phyloP scores from a whole-genome alignment of 2,888 invertebrate genomes.

The Lordiphosa andalusiaca region DNA sequence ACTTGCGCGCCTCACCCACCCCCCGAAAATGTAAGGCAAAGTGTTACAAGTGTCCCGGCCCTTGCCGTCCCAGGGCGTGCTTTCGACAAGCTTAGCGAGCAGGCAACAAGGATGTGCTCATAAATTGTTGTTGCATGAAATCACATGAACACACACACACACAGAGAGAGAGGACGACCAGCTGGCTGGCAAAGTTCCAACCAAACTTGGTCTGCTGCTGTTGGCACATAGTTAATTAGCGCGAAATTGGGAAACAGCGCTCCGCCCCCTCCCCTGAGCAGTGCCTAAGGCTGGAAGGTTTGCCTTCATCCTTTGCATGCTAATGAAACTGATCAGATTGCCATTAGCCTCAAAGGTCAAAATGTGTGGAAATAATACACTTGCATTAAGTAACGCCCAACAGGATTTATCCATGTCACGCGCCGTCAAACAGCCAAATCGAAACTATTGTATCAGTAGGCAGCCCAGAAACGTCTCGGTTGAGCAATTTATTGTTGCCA shows the following conservation, averaged over 20 bases:
- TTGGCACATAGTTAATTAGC: slow-evolving; percentile 73
- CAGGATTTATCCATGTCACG: slow-evolving; percentile 69
- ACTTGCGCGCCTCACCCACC: slow-evolving; percentile 14
- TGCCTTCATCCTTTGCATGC: slow-evolving; percentile 47
- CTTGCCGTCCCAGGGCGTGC: slow-evolving; percentile 31
- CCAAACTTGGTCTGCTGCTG: slow-evolving; percentile 38
- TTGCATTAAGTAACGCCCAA: slow-evolving; percentile 55
- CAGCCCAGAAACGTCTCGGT: slow-evolving; percentile 1
- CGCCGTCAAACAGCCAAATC: slow-evolving; percentile 35
- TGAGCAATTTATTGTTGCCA: slow-evolving; percentile 28
- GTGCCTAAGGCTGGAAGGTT: neutral
- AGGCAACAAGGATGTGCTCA: slow-evolving; percentile 54
- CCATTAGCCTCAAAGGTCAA: slow-evolving; percentile 59
- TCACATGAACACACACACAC: slow-evolving; percentile 50
- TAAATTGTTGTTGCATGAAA: slow-evolving; percentile 71
- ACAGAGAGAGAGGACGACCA: slow-evolving; percentile 6
- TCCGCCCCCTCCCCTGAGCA: neutral
- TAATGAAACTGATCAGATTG: slow-evolving; percentile 65
- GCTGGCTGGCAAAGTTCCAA: slow-evolving; percentile 61
- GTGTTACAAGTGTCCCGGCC: slow-evolving; percentile 47
- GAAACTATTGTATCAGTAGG: slow-evolving; percentile 14
- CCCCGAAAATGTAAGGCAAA: slow-evolving; percentile 55
- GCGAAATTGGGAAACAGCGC: slow-evolving; percentile 50
- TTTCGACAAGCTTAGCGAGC: slow-evolving; percentile 54
- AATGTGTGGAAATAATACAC: slow-evolving; percentile 44